phyloP scores from a whole-genome alignment of 2,797 vertebrate species.

The Sarcophilus harrisii region DNA sequence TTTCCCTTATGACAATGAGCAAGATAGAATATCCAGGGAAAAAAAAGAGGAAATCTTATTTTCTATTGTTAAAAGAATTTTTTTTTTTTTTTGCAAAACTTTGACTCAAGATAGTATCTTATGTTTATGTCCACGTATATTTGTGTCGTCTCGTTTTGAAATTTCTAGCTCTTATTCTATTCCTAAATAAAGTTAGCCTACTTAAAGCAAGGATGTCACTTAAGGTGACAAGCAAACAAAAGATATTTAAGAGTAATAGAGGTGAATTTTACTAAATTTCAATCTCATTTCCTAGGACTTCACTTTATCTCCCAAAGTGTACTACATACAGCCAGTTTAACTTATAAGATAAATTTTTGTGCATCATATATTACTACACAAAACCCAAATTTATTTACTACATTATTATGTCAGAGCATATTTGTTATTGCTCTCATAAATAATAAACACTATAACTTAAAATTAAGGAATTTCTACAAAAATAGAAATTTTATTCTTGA shows the following conservation, averaged over 20 bases:
- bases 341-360: slow-evolving; percentile 6
- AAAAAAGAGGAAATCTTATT: not conserved
- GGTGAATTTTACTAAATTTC: not conserved
- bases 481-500: slow-evolving; percentile 23
- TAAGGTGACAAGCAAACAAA: not conserved
- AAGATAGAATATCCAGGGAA: not conserved
- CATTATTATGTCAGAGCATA: not conserved
- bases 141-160: not conserved
- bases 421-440: not conserved
- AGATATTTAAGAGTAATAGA: not conserved
- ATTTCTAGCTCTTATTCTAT: not conserved
- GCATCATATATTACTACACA: slow-evolving; percentile 31
- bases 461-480: slow-evolving; percentile 36
- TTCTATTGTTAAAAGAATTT: not conserved
- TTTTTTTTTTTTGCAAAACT: not conserved
- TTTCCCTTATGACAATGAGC: not conserved
- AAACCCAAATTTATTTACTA: slow-evolving; percentile 29
- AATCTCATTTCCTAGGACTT: not conserved
- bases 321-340: not conserved
- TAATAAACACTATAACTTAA: not conserved
- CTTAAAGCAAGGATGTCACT: not conserved
- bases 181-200: not conserved
- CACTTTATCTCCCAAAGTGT: not conserved
- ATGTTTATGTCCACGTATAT: not conserved
- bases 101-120: not conserved